phyloP scores from a whole-genome alignment of 2,888 invertebrate genomes.

The Fragum sueziense region DNA sequence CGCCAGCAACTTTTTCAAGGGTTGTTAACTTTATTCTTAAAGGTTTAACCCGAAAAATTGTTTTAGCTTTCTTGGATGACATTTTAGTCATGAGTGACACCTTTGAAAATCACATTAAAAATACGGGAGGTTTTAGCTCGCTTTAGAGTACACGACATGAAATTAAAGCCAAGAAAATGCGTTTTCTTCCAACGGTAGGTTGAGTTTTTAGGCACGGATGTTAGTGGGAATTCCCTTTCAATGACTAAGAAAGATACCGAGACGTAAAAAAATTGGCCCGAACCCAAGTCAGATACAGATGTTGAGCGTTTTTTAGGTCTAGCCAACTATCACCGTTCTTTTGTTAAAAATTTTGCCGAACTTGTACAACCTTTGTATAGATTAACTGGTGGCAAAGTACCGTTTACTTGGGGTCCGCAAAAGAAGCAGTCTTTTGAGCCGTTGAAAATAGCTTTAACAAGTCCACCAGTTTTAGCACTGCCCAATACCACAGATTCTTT shows the following conservation, averaged over 20 bases:
- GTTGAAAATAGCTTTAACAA: slow-evolving; percentile 19
- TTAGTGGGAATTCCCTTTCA: slow-evolving; percentile 9
- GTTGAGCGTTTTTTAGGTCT: slow-evolving; percentile 59
- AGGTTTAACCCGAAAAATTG: not conserved
- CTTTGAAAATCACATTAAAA: too few relatives aligned
- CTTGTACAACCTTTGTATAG: slow-evolving; percentile 10
- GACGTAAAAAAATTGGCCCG: slow-evolving; percentile 41
- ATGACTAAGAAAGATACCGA: slow-evolving; percentile 1
- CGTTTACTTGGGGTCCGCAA: slow-evolving; percentile 33
- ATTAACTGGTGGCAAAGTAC: slow-evolving; percentile 4
- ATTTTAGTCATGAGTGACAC: too few relatives aligned
- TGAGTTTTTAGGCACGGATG: slow-evolving; percentile 48
- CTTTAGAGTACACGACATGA: slow-evolving; percentile 26
- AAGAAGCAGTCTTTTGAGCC: slow-evolving; percentile 33
- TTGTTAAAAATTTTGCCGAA: slow-evolving; percentile 10
- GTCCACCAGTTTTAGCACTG: slow-evolving; percentile 42
- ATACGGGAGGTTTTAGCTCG: slow-evolving; percentile 1
- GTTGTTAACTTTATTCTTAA: not conserved
- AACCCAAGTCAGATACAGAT: slow-evolving; percentile 35
- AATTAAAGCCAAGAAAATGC: slow-evolving; percentile 54
- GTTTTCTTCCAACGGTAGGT: slow-evolving; percentile 47
- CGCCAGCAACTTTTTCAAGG: not conserved
- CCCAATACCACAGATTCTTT: slow-evolving; percentile 44
- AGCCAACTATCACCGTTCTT: slow-evolving; percentile 52
- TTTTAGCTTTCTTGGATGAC: not conserved